These are phyloP conservation scores for Anoplopoma fimbria DNA, from an alignment of 2,113 vertebrate species.

Conservation along the genomic window DNA sequence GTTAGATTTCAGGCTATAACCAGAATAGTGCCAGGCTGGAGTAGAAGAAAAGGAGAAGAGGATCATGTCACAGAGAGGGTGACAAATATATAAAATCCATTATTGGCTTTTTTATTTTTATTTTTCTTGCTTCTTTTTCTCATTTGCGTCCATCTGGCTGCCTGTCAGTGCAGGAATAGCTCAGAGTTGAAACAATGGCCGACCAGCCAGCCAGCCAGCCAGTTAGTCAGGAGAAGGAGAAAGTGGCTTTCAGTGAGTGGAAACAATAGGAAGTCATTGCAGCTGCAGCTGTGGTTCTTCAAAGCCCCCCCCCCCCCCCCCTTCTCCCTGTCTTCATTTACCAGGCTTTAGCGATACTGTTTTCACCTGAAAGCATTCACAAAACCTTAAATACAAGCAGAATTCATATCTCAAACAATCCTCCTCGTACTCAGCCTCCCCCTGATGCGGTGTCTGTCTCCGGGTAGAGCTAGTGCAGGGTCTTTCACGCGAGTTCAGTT, in stretches of 20 bases:
- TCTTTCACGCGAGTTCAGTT: slow-evolving; percentile 30
- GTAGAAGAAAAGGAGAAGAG: background rate
- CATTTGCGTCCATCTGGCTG: slow-evolving; percentile 16
- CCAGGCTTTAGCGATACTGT: slow-evolving; percentile 6
- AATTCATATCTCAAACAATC: background rate
- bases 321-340: slow-evolving; percentile 26
- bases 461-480: background rate
- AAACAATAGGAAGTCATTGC: slow-evolving; percentile 84
- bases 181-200: slow-evolving; percentile 62
- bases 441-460: background rate
- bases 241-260: slow-evolving; percentile 80
- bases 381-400: background rate
- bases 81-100: slow-evolving; percentile 1
- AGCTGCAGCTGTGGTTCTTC: slow-evolving; percentile 77
- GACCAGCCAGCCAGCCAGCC: slow-evolving; percentile 44
- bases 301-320: slow-evolving; percentile 5
- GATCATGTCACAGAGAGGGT: background rate
- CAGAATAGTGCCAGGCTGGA: slow-evolving; percentile 28
- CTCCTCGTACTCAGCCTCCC: background rate
- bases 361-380: slow-evolving; percentile 11
- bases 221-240: slow-evolving; percentile 66
- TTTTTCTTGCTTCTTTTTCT: slow-evolving; percentile 6
- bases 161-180: slow-evolving; percentile 58
- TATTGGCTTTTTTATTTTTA: background rate
- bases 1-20: slow-evolving; percentile 52